These are phyloP conservation scores for Scelioninae gen. 2 DNA, from an alignment of 2,888 invertebrate species.

Conservation along the genomic window DNA sequence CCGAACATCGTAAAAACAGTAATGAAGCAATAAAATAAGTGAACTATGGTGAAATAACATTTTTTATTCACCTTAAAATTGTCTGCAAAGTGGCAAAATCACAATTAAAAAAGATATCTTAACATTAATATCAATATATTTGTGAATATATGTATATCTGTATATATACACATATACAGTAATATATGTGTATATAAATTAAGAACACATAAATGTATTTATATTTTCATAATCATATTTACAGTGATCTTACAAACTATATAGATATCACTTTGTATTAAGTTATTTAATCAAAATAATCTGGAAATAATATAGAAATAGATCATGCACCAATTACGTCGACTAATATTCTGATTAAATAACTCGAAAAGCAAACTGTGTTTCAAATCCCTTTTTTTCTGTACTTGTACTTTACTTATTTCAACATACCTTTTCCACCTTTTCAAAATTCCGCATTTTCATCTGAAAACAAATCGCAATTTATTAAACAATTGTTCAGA, in stretches of 20 bases:
- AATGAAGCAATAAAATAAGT: constrained; percentile 74
- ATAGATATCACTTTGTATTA: constrained; percentile 36
- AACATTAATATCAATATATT: constrained; percentile 55
- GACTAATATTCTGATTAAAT: constrained; percentile 41
- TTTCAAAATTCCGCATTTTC: constrained; percentile 97
- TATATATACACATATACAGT: constrained; percentile 36
- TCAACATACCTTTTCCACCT: constrained; percentile 96
- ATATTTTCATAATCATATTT: constrained; percentile 55
- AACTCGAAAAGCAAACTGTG: constrained; percentile 39
- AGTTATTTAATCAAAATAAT: constrained; percentile 64
- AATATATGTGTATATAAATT: too few relatives aligned
- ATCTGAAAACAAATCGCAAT: constrained; percentile 81
- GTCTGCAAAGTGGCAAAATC: constrained; percentile 71
- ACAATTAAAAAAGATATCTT: constrained; percentile 66
- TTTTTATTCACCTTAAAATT: constrained; percentile 75
- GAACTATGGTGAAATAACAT: constrained; percentile 71
- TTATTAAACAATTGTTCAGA: not conserved
- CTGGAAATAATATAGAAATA: not conserved
- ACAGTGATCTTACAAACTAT: constrained; percentile 37
- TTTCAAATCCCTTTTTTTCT: constrained; percentile 41
- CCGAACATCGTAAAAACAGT: constrained; percentile 72
- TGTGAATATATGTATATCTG: constrained; percentile 45
- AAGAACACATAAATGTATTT: too few relatives aligned
- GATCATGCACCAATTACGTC: not conserved
- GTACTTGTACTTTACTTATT: constrained; percentile 22